Conservation (phyloP, 2,888 invertebrate genomes). For the Strigamia transsilvanica region DNA sequence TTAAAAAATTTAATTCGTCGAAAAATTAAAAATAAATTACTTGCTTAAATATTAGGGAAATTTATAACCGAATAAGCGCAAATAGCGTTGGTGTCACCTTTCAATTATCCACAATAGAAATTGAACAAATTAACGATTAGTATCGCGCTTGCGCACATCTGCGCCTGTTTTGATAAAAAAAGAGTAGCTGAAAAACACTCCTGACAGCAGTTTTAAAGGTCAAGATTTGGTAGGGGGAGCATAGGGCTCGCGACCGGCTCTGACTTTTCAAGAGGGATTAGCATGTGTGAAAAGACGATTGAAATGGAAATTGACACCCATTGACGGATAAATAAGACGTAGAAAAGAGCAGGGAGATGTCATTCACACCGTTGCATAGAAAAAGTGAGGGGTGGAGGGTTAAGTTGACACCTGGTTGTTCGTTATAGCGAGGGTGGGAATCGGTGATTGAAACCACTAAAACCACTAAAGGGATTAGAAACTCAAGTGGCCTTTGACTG, state of each 20-base stretch:
- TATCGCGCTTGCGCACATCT: conserved; percentile 6
- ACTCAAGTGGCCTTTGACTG: conserved; percentile 37
- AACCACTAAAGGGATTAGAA: conserved; percentile 39
- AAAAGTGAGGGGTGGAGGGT: conserved; percentile 22
- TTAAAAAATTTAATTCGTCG: no score
- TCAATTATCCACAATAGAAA: neutral
- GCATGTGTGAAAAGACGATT: conserved; percentile 39
- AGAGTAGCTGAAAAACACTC: neutral
- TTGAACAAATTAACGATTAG: conserved; percentile 14
- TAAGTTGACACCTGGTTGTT: conserved; percentile 44
- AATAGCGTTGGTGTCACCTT: neutral
- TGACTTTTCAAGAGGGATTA: conserved; percentile 49
- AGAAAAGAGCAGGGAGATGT: neutral
- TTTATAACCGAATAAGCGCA: neutral
- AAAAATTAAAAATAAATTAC: no score
- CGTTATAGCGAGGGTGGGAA: conserved; percentile 33
- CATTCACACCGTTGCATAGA: neutral
- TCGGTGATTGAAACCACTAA: conserved; percentile 41
- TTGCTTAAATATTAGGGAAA: neutral
- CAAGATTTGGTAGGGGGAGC: conserved; percentile 8
- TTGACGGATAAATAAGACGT: conserved; percentile 47
- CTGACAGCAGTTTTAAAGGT: conserved; percentile 41
- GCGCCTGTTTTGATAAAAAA: neutral
- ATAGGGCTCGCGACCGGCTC: conserved; percentile 39
- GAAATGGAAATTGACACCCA: conserved; percentile 49